A percentile compares a stretch with the other conserved stretches of the same genome.
Evolutionary conservation across 2,113 vertebrate genomes (phyloP).

Genomic region (Bambusicola thoracicus): DNA sequence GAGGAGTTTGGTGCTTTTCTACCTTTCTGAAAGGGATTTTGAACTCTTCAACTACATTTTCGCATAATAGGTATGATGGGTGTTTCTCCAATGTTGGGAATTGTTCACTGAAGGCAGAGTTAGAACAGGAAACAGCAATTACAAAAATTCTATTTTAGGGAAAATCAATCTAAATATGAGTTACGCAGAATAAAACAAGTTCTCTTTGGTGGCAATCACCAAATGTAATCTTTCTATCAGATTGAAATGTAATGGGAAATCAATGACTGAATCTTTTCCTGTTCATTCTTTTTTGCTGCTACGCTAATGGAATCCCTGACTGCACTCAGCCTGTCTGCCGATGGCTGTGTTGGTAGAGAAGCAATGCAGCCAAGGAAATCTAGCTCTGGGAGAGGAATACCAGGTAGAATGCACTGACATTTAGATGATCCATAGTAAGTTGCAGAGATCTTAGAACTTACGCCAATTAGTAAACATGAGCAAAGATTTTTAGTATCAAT

Average conservation of each 20-base stretch:
- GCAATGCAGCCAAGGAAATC: background rate
- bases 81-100: background rate
- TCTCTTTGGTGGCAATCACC: background rate
- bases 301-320: slow-evolving; percentile 7
- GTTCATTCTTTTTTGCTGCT: background rate
- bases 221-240: background rate
- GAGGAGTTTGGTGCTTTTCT: background rate
- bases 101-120: background rate
- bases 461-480: background rate
- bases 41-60: background rate
- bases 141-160: slow-evolving; percentile 22
- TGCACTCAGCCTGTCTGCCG: background rate
- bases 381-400: background rate
- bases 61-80: background rate
- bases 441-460: background rate
- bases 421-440: background rate
- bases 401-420: background rate
- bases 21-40: background rate
- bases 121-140: slow-evolving; percentile 3
- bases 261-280: background rate
- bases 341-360: background rate
- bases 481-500: background rate
- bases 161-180: slow-evolving; percentile 39
- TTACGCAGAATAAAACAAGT: slow-evolving; percentile 22
- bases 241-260: slow-evolving; percentile 56